Conservation (phyloP, 2,888 invertebrate genomes). For the Melinaea marsaeus region DNA sequence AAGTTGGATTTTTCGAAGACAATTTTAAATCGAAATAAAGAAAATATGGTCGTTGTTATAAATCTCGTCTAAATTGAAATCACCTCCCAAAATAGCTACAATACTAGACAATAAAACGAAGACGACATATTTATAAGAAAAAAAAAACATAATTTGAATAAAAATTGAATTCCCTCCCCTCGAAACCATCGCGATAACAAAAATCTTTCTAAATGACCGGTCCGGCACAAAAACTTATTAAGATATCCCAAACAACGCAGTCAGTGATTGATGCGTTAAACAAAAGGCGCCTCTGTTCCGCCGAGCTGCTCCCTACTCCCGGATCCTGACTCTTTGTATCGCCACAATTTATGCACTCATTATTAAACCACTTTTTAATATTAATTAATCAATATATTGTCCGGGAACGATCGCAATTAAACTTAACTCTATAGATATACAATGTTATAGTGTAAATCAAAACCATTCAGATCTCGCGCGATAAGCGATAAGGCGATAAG, state of each 20-base stretch:
- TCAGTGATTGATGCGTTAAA: constrained; percentile 70
- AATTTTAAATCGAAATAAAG: too few species aligned
- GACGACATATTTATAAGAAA: background rate
- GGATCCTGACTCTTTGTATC: constrained; percentile 42
- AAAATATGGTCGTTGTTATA: too few species aligned
- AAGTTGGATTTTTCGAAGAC: too few species aligned
- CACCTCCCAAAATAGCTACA: too few species aligned
- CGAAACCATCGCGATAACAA: constrained; percentile 49
- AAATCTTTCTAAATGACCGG: constrained; percentile 75
- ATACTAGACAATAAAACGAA: too few species aligned
- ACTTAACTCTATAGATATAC: constrained; percentile 7
- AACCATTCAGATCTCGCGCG: constrained; percentile 6
- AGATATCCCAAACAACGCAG: constrained; percentile 71
- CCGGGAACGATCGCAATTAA: constrained; percentile 16
- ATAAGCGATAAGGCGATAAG: constrained; percentile 15
- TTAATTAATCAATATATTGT: constrained; percentile 60
- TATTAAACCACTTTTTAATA: constrained; percentile 69
- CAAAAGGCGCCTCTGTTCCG: constrained; percentile 66
- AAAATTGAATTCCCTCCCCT: constrained; percentile 50
- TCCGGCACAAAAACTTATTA: constrained; percentile 73
- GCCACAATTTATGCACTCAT: constrained; percentile 62
- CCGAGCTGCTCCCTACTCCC: constrained; percentile 50
- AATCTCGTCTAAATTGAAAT: too few species aligned
- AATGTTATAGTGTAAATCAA: constrained; percentile 6
- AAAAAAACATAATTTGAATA: constrained; percentile 40